phyloP scores from a whole-genome alignment of 2,797 vertebrate species.

The Pseudotriccus pelzelni region DNA sequence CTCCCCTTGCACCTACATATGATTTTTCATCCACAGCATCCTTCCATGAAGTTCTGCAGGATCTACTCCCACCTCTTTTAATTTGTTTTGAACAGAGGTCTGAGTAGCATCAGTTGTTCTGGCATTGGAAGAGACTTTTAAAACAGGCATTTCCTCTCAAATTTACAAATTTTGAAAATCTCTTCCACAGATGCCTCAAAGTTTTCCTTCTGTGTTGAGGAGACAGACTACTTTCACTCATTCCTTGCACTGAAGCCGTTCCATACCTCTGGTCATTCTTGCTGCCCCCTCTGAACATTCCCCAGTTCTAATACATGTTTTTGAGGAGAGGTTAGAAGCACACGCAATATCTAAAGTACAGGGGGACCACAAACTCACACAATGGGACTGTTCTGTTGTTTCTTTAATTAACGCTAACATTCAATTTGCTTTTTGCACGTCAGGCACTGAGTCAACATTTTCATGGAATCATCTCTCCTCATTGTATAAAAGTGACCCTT shows the following conservation, averaged over 20 bases:
- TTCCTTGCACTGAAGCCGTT: background rate
- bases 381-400: background rate
- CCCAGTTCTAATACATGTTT: background rate
- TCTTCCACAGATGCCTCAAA: background rate
- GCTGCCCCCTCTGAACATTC: background rate
- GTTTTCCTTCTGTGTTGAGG: background rate
- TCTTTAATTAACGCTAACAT: background rate
- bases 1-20: background rate
- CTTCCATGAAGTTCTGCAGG: background rate
- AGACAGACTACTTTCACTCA: background rate
- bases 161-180: background rate
- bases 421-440: background rate
- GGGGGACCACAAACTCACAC: background rate
- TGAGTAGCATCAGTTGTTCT: background rate
- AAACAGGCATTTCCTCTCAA: background rate
- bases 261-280: background rate
- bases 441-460: background rate
- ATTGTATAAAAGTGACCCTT: background rate
- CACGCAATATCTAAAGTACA: background rate
- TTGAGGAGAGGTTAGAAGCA: background rate
- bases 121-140: background rate
- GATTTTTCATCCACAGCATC: background rate
- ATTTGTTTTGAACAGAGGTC: background rate
- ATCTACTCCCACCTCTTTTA: background rate
- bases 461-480: background rate